Evolutionary conservation across 2,113 vertebrate genomes (phyloP).

Genomic region (Megaceryle maxima): DNA sequence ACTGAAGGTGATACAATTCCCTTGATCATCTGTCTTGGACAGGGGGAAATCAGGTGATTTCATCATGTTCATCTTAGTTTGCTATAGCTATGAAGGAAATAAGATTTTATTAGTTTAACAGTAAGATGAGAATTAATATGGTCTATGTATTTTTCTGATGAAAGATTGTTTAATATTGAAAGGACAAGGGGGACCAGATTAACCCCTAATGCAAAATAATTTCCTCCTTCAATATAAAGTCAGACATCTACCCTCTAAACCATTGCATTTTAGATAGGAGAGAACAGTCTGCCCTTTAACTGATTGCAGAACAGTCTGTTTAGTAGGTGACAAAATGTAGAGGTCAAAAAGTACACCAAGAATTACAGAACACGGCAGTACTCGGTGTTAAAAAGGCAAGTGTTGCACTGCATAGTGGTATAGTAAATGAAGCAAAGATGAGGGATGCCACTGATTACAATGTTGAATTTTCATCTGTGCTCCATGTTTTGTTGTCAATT

Average conservation of each 20-base stretch:
- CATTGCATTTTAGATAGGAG: not conserved
- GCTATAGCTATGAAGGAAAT: not conserved
- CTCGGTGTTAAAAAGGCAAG: not conserved
- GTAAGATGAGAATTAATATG: not conserved
- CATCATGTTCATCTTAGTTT: not conserved
- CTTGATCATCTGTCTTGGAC: not conserved
- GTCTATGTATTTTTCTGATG: not conserved
- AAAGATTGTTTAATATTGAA: not conserved
- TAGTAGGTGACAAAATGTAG: not conserved
- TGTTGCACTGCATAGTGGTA: not conserved
- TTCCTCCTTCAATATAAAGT: not conserved
- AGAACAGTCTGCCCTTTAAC: not conserved
- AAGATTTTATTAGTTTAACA: not conserved
- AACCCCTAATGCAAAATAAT: not conserved
- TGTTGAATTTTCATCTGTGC: not conserved
- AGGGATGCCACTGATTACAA: not conserved
- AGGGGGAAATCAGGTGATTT: not conserved
- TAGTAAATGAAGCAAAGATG: not conserved
- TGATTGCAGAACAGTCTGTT: not conserved
- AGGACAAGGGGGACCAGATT: accelerated
- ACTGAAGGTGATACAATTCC: not conserved
- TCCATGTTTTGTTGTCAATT: not conserved
- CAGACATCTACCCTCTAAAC: not conserved
- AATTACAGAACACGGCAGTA: not conserved
- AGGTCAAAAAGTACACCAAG: not conserved